Percentiles rank a stretch among this genome's conserved stretches.
These are phyloP conservation scores for Caenorhabditis japonica DNA, from an alignment of 2,888 invertebrate genomes.

Conservation along the genomic window DNA sequence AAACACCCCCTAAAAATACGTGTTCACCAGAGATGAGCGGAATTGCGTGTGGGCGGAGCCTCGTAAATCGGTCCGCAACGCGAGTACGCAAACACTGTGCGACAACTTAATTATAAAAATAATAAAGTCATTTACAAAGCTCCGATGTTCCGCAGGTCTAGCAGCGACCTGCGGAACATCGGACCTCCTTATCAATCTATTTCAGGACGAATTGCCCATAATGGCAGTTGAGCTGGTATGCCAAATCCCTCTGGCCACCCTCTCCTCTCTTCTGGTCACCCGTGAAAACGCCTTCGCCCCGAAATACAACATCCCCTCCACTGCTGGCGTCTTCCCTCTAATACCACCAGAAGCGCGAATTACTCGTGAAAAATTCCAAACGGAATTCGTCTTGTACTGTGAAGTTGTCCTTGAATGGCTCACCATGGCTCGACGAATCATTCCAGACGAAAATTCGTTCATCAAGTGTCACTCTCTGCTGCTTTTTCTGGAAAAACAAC, in stretches of 20 bases:
- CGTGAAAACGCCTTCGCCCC: conserved; percentile 29
- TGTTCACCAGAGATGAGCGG: too few species aligned
- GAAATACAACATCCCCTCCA: conserved; percentile 12
- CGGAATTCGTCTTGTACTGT: conserved; percentile 23
- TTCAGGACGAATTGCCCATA: conserved; percentile 31
- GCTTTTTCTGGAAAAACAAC: conserved; percentile 32
- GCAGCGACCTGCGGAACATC: too few species aligned
- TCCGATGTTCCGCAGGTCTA: too few species aligned
- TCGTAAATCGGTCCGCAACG: too few species aligned
- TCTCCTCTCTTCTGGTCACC: conserved; percentile 13
- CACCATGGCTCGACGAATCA: neutral
- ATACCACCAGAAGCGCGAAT: conserved; percentile 27
- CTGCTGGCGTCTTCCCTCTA: conserved; percentile 5
- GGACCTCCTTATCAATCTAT: too few species aligned
- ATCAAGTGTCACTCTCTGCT: conserved; percentile 8
- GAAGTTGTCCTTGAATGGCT: conserved; percentile 25
- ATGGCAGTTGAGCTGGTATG: conserved; percentile 21
- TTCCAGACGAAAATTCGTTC: conserved; percentile 13
- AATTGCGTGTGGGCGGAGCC: too few species aligned
- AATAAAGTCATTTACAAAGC: too few species aligned
- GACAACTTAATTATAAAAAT: too few species aligned
- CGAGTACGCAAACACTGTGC: too few species aligned
- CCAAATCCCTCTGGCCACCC: conserved; percentile 28
- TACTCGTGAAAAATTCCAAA: conserved; percentile 16
- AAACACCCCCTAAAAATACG: too few species aligned